Evolutionary conservation across 23 tunicate species (phyloP), one percentile per base, ranked within the genome.

Genomic region (Diplosoma virens): DNA sequence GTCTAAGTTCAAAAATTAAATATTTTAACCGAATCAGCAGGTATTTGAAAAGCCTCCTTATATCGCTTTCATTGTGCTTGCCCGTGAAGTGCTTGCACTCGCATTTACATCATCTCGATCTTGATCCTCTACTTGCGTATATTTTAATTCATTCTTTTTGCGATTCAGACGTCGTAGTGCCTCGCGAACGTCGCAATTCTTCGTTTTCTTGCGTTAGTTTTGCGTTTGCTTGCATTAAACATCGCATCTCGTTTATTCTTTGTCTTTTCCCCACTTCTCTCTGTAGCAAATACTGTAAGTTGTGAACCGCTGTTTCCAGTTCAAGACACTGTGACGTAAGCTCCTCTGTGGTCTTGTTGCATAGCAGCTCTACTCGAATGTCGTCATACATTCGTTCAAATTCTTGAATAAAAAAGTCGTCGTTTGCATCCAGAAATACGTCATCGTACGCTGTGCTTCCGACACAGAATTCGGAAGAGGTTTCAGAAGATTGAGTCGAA

Each of bases 301-400:
- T 82, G 67, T 82, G 81, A 18, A 82, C 76, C 30, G 81, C 87
- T 22, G 75, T 53, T 82, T 82, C 87, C 11, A 82, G 75, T 35
- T 82, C 87, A 47, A 64, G 33, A 54, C 87, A 82, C 3, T 81
- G 75, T 1, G 87, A 52, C 5, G 75, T 37, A 1, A 82, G 67
- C 47, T 30, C 55, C 1, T 74, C 75, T 22, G 33, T 36, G 1
- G 87, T 61, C 50, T 82, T 58, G 17, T 53, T 75, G 41, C 81
- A 30, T 18, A 82, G 67, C 75, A 82, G 34, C 30, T 82, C 87
- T 20, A 67, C 67, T 31, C 75, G 52, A 11, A 73, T 54, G 47
- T 82, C 87, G 25, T 82, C 74, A 47, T 82, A 82, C 87, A 82
- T 74, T 41, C 81, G 52, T 11, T 82, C 87, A 64, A 82, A 82